Conservation (phyloP, 53 echinoderm and acorn worm species). For the Paelopatides confundens region DNA sequence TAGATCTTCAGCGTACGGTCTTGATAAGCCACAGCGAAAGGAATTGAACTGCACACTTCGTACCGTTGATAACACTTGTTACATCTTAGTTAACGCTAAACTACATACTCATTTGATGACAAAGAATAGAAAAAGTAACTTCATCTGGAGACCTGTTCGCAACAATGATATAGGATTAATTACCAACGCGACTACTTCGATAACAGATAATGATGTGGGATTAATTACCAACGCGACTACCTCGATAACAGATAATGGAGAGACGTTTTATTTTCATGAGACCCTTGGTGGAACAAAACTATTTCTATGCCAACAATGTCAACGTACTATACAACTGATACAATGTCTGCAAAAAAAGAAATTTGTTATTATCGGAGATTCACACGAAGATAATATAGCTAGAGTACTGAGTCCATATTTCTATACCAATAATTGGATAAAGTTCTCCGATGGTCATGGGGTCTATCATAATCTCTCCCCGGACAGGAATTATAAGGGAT, state of each 20-base stretch:
- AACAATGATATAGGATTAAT: too few relatives aligned
- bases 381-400: background rate
- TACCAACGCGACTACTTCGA: too few relatives aligned
- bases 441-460: background rate
- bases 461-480: conserved; percentile 11
- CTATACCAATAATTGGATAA: background rate
- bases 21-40: background rate
- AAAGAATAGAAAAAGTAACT: background rate
- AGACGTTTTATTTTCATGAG: too few relatives aligned
- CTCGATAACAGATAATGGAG: too few relatives aligned
- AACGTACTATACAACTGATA: background rate
- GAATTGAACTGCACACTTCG: background rate
- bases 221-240: too few relatives aligned
- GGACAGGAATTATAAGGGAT: background rate
- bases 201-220: too few relatives aligned
- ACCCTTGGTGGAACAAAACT: too few relatives aligned
- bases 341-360: background rate
- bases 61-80: background rate
- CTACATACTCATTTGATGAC: background rate
- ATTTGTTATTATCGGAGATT: conserved; percentile 12
- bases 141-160: background rate
- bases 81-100: background rate
- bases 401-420: background rate
- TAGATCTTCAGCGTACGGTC: conserved; percentile 20
- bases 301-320: background rate